Evolutionary conservation across 2,113 vertebrate genomes (phyloP), one percentile per base, ranked within the genome.

Genomic region (Amazona vittata): DNA sequence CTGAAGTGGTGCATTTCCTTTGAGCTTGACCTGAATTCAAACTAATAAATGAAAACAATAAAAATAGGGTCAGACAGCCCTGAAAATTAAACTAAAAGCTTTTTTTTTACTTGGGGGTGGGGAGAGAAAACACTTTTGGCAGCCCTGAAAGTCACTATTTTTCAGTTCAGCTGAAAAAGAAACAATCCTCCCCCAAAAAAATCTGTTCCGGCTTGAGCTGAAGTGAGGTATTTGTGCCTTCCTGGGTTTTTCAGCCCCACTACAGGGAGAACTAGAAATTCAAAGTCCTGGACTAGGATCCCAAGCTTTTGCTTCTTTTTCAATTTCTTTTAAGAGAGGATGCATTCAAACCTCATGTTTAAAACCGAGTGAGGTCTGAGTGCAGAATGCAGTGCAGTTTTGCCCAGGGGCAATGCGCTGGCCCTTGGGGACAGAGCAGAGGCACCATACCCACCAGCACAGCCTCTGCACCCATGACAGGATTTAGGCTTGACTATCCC

Each of bases 21-120:
- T 97, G 91, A 96, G 95, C 81, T 89, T 76, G 77, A 91, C 57
- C 65, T 87, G 57, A 96, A 91, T 93, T 60, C 2, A 62, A 73
- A 78, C 52, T 82, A 68, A 69, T 12, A 28, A 78, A 70, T 4
- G 39, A 86, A 89, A 83, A 68, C 29, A 68, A 39, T 93, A 93
- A 93, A 80, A 89, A 79, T 41, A 73, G 60, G 33, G 77, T 82
- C 82, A 91, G 80, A 84, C 64, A 93, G 47, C 28, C n/a, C 67
- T 76, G 65, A 89, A 78, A 93, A 75, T 63, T 81, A 93, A 83
- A 85, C 5, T 41, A 75, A 79, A 20, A 77, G 39, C 9, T 83
- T 88, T 49, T 49, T 47, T 49, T 24, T 88, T 65, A 25, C 73
- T 65, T 35, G 16, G 17, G 47, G 5, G 22, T 29, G 3, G 1